phyloP scores from a whole-genome alignment of 1,140 invertebrate species.

The Drosophila paulistorum region DNA sequence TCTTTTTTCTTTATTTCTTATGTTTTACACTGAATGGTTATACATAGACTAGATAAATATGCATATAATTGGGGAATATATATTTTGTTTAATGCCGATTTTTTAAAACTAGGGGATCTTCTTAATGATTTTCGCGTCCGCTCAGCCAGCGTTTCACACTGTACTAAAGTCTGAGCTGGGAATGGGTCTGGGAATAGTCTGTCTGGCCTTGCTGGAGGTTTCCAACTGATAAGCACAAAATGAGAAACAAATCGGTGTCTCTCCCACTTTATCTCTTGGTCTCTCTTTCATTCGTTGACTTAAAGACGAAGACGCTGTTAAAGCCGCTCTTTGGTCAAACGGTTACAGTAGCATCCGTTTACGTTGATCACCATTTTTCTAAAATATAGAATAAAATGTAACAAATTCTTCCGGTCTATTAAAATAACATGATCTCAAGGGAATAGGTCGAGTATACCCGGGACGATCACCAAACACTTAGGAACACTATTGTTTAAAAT shows the following conservation, averaged over 20 bases:
- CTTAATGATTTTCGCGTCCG: slow-evolving; percentile 52
- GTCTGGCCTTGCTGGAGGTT: slow-evolving; percentile 68
- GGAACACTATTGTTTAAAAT: background rate
- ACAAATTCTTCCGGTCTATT: too few species aligned
- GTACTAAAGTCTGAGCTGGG: slow-evolving; percentile 52
- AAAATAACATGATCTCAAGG: too few species aligned
- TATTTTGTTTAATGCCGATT: slow-evolving; percentile 41
- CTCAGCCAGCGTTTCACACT: slow-evolving; percentile 51
- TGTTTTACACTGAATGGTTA: slow-evolving; percentile 19
- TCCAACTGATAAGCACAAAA: slow-evolving; percentile 64
- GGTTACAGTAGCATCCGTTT: background rate
- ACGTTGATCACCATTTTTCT: background rate
- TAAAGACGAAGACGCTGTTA: background rate
- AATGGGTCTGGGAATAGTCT: slow-evolving; percentile 35
- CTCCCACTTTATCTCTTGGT: slow-evolving; percentile 22
- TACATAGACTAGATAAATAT: slow-evolving; percentile 21
- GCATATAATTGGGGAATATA: slow-evolving; percentile 22
- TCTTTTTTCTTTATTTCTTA: slow-evolving; percentile 39
- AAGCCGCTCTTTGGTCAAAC: background rate
- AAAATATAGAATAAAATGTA: too few species aligned
- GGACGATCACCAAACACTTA: background rate
- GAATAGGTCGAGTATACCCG: too few species aligned
- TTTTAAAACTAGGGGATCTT: slow-evolving; percentile 50
- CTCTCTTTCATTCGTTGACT: background rate
- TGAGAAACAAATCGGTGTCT: slow-evolving; percentile 24